Conservation (phyloP, 2,113 vertebrate species). For the Uria aalge region DNA sequence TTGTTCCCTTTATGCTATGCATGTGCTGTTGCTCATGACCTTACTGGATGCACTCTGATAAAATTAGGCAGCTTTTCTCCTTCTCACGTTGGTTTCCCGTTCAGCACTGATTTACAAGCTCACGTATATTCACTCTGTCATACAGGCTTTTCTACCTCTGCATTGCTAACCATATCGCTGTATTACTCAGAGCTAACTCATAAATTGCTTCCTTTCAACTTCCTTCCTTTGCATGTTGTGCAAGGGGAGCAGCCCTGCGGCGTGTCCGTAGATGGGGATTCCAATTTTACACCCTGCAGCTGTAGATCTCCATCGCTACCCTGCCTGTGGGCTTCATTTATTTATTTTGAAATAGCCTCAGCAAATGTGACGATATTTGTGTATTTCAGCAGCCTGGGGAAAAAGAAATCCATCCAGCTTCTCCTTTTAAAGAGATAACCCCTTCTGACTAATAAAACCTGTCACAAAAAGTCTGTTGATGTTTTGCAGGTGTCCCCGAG, state of each 20-base stretch:
- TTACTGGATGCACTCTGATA: neutral
- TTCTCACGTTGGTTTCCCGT: neutral
- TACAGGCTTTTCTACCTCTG: constrained; percentile 33
- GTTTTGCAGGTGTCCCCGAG: neutral
- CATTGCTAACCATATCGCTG: constrained; percentile 30
- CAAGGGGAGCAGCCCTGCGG: constrained; percentile 9
- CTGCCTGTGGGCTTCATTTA: neutral
- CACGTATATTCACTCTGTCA: neutral
- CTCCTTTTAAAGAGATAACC: neutral
- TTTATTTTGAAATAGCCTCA: constrained; percentile 8
- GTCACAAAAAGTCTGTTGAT: neutral
- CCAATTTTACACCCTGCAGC: constrained; percentile 52
- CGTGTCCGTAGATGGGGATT: neutral
- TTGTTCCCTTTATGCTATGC: neutral
- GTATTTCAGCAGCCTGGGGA: neutral
- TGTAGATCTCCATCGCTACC: neutral
- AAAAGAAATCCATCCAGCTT: neutral
- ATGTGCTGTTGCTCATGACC: neutral
- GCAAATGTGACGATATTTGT: constrained; percentile 1
- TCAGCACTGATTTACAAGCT: constrained; percentile 17
- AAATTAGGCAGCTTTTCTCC: neutral
- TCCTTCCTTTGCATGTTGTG: constrained; percentile 62
- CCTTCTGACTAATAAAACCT: neutral
- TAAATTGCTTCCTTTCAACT: constrained; percentile 70
- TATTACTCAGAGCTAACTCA: constrained; percentile 57